Evolutionary conservation across 2,888 invertebrate genomes (phyloP).

Genomic region (Acronicta psi): DNA sequence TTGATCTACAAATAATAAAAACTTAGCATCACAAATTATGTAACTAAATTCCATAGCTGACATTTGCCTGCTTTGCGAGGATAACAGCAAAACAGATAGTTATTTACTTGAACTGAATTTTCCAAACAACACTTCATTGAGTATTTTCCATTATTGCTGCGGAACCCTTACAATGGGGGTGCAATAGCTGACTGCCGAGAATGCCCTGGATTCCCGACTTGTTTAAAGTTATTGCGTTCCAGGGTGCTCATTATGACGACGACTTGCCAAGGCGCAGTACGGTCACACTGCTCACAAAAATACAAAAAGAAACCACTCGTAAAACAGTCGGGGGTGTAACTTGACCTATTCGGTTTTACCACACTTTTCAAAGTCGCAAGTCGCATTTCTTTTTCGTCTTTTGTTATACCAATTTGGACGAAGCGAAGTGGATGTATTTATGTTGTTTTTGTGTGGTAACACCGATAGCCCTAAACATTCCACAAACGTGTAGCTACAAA

Average conservation of each 20-base stretch:
- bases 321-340: constrained; percentile 32
- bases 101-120: constrained; percentile 12
- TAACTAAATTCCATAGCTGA: not conserved
- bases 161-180: constrained; percentile 33
- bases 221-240: constrained; percentile 65
- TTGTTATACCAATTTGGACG: constrained; percentile 46
- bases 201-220: constrained; percentile 59
- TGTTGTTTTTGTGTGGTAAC: too few species aligned
- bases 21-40: not conserved
- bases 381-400: constrained; percentile 34
- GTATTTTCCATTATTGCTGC: constrained; percentile 25
- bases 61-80: not conserved
- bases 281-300: constrained; percentile 33
- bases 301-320: constrained; percentile 39
- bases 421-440: constrained; percentile 19
- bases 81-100: constrained; percentile 5
- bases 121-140: constrained; percentile 25
- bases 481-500: too few species aligned
- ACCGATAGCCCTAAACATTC: too few species aligned
- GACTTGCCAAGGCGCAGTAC: constrained; percentile 37
- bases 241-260: constrained; percentile 51
- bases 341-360: constrained; percentile 53
- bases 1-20: too few species aligned
- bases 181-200: constrained; percentile 42
- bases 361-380: constrained; percentile 39